Conservation (phyloP, 2,888 invertebrate genomes). For the Biston stratarius region DNA sequence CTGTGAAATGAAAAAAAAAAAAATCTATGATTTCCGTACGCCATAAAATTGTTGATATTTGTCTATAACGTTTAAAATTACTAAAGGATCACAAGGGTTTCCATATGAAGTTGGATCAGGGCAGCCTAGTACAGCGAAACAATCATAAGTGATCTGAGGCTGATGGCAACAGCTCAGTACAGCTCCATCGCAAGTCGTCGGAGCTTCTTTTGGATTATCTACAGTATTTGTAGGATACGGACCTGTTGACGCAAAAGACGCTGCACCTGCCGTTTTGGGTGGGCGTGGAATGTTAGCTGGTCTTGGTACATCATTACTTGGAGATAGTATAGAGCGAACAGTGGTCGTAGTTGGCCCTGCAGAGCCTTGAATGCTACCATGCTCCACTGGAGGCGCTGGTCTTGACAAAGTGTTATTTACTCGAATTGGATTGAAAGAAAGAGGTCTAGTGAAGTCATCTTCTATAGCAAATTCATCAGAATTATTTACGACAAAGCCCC, state of each 20-base stretch:
- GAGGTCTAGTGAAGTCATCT: slow-evolving; percentile 60
- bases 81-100: slow-evolving; percentile 64
- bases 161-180: slow-evolving; percentile 72
- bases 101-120: slow-evolving; percentile 76
- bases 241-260: slow-evolving; percentile 6
- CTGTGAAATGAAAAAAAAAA: slow-evolving; percentile 17
- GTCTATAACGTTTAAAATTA: slow-evolving; percentile 62
- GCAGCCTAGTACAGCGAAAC: slow-evolving; percentile 69
- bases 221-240: slow-evolving; percentile 33
- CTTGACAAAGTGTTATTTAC: slow-evolving; percentile 51
- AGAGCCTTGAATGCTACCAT: slow-evolving; percentile 61
- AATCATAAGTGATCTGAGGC: slow-evolving; percentile 60
- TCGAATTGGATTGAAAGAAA: slow-evolving; percentile 64
- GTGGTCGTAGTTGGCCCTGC: slow-evolving; percentile 31
- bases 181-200: slow-evolving; percentile 68
- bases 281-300: slow-evolving; percentile 10
- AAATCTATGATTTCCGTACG: slow-evolving; percentile 50
- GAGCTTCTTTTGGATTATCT: slow-evolving; percentile 41
- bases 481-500: slow-evolving; percentile 65
- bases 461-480: slow-evolving; percentile 52
- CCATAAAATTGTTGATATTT: slow-evolving; percentile 66
- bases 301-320: slow-evolving; percentile 21
- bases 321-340: slow-evolving; percentile 26
- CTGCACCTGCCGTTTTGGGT: slow-evolving; percentile 6
- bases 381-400: slow-evolving; percentile 66